A percentile compares a stretch with the other conserved stretches of the same genome.
These are phyloP conservation scores for Trissoscelio sp. DNA, from an alignment of 2,888 invertebrate genomes.

Conservation along the genomic window DNA sequence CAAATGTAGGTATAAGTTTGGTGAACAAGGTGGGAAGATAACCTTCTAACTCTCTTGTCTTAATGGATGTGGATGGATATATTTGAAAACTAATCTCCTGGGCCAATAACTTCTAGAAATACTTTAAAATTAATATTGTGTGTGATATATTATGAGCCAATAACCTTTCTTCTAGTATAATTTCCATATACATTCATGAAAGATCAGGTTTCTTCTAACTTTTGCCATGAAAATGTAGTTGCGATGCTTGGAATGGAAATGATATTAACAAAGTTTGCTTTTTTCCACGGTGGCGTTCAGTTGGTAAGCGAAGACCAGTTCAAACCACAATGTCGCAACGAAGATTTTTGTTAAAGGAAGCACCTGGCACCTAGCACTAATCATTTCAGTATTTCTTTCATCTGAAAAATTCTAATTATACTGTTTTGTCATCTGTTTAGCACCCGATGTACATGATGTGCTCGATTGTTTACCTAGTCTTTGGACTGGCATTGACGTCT, in stretches of 20 bases:
- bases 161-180: too few species aligned
- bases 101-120: too few species aligned
- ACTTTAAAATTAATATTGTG: too few species aligned
- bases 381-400: conserved; percentile 15
- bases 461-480: conserved; percentile 95
- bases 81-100: too few species aligned
- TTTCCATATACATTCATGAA: too few species aligned
- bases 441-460: conserved; percentile 95
- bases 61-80: too few species aligned
- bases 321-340: conserved; percentile 60
- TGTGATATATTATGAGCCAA: too few species aligned
- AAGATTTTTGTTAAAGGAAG: conserved; percentile 46
- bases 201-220: background rate
- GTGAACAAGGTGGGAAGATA: background rate
- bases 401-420: conserved; percentile 64
- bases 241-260: conserved; percentile 10
- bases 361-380: conserved; percentile 63
- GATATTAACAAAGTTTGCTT: conserved; percentile 66
- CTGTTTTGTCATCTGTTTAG: conserved; percentile 81
- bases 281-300: conserved; percentile 80
- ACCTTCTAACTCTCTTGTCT: conserved; percentile 45
- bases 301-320: conserved; percentile 78
- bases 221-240: conserved; percentile 23
- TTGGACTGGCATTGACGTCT: conserved; percentile 97
- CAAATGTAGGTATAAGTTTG: conserved; percentile 85